A percentile compares a stretch with the other conserved stretches of the same genome.
Conservation (phyloP, 2,888 invertebrate genomes). For the Chloromyia formosa region DNA sequence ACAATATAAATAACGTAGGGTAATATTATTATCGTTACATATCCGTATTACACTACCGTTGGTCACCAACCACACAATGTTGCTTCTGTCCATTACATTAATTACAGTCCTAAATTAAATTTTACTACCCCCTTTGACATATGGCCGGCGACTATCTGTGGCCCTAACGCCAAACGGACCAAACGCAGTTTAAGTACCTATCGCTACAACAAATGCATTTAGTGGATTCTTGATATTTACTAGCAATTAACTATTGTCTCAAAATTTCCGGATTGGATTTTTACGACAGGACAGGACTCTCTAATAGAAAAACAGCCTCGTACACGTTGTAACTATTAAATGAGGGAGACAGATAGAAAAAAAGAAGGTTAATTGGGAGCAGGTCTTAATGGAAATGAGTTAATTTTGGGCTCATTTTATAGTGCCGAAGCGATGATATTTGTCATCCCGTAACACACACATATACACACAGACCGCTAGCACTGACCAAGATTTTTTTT, state of each 20-base stretch:
- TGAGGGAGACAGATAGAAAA: not conserved
- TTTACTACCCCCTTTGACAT: slow-evolving; percentile 32
- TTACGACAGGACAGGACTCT: slow-evolving; percentile 13
- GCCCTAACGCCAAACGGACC: not conserved
- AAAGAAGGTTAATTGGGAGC: slow-evolving; percentile 38
- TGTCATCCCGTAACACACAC: not conserved
- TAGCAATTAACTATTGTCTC: slow-evolving; percentile 25
- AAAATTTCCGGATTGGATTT: slow-evolving; percentile 9
- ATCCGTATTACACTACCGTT: too few relatives aligned
- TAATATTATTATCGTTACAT: too few relatives aligned
- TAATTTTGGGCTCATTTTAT: slow-evolving; percentile 28
- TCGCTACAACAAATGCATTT: not conserved
- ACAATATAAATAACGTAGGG: too few relatives aligned
- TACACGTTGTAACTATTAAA: not conserved
- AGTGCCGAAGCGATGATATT: slow-evolving; percentile 14
- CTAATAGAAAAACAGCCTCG: not conserved
- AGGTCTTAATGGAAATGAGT: slow-evolving; percentile 38
- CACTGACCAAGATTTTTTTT: not conserved
- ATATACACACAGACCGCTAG: not conserved
- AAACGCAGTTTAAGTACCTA: not conserved
- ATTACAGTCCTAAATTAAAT: slow-evolving; percentile 39
- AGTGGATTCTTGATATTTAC: slow-evolving; percentile 12
- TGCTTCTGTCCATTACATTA: slow-evolving; percentile 34
- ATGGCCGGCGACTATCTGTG: slow-evolving; percentile 3
- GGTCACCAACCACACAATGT: not conserved